These are phyloP conservation scores for Melanotaenia duboulayi DNA, from an alignment of 2,113 vertebrate species.

Conservation along the genomic window DNA sequence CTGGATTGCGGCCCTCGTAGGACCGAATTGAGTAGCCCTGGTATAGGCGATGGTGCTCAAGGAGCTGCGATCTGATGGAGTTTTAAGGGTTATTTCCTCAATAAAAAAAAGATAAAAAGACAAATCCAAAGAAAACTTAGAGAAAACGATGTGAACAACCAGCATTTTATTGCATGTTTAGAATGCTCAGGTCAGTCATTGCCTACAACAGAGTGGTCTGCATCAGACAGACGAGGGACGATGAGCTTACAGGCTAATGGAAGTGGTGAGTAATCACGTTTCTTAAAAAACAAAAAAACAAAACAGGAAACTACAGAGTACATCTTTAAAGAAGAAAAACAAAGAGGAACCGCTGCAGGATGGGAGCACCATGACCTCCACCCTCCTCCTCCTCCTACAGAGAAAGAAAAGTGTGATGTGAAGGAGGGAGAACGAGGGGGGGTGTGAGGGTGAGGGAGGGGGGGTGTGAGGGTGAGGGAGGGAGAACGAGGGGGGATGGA, in stretches of 20 bases:
- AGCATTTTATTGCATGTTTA: slow-evolving; percentile 99
- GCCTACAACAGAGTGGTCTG: slow-evolving; percentile 95
- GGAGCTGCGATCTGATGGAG: too few species aligned
- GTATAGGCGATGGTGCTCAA: too few species aligned
- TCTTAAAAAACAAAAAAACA: slow-evolving; percentile 71
- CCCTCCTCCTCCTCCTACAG: slow-evolving; percentile 35
- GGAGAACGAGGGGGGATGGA: slow-evolving; percentile 32
- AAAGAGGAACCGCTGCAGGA: slow-evolving; percentile 85
- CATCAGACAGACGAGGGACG: slow-evolving; percentile 93
- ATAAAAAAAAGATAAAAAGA: not conserved
- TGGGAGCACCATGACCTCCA: slow-evolving; percentile 85
- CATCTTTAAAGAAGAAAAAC: slow-evolving; percentile 57
- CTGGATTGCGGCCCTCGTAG: too few species aligned
- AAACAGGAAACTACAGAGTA: slow-evolving; percentile 65
- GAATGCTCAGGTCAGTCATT: slow-evolving; percentile 93
- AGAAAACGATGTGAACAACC: slow-evolving; percentile 88
- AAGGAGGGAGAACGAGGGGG: slow-evolving; percentile 36
- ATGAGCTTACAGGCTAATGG: slow-evolving; percentile 92
- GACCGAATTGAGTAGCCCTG: too few species aligned
- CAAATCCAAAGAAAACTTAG: slow-evolving; percentile 73
- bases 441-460: slow-evolving; percentile 39
- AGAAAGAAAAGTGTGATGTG: slow-evolving; percentile 47
- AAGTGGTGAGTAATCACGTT: slow-evolving; percentile 89
- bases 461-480: slow-evolving; percentile 43
- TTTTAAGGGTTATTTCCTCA: too few species aligned